Evolutionary conservation across 2,113 vertebrate species (phyloP), one percentile per base, ranked within the genome.

Genomic region (Tretioscincus oriximinensis): DNA sequence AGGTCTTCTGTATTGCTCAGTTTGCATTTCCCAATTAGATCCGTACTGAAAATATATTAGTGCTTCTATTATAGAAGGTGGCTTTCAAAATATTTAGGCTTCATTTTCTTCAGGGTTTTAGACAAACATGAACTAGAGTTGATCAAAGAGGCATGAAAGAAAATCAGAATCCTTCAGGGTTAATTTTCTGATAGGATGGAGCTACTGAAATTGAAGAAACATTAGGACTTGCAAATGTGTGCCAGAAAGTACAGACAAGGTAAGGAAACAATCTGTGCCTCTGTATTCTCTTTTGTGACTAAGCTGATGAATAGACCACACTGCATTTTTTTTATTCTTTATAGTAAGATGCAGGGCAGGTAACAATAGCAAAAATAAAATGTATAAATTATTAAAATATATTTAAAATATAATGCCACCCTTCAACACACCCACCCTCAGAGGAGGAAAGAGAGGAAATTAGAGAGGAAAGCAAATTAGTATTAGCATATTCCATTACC

Each of bases 21-120:
- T 66, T 75, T 63, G 16, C 1, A 0, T 60, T 72, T 78, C 68
- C 49, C 41, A 84, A 45, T 84, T 77, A 80, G 22, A n/a, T 72
- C 22, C 11, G 9, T 85, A 70, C 41, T 20, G 65, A 76, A 58
- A 85, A 88, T 31, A 65, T 5, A 54, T 54, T 54, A 54, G 24
- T 16, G 7, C 26, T 26, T 81, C 1, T 11, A 73, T 69, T 61
- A 58, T 51, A 66, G 26, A 69, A 76, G 61, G 26, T 28, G 61
- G 41, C 73, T 84, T 85, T 78, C 76, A 79, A 54, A 80, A 29
- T 41, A 20, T 24, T 71, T 18, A n/a, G 1, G 11, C 16, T 83
- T 35, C 0, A 14, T 60, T 68, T 76, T n/a, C 58, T 66, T 51
- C 11, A 10, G 11, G 31, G 76, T 28, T 71, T n/a, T 68, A 64